Evolutionary conservation across 1,140 invertebrate species (phyloP).

Genomic region (roundworm (Caenorhabditis elegans)): WBcel235 BX284606.5:504001-504500

Average conservation of each 20-base stretch:
- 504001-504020: too few species aligned
- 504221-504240: neutral
- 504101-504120: too few species aligned
- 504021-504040: too few species aligned
- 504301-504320: neutral
- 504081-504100: too few species aligned
- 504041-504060: too few species aligned
- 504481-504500: neutral
- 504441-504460: neutral
- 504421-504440: neutral
- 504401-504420: too few species aligned
- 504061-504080: too few species aligned
- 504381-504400: too few species aligned
- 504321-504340: neutral
- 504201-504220: neutral
- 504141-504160: neutral
- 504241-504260: neutral
- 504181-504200: neutral
- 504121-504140: too few species aligned
- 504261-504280: neutral
- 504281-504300: too few species aligned
- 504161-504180: slow-evolving; percentile 14
- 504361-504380: too few species aligned
- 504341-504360: neutral
- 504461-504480: neutral